Conservation (phyloP, 2,113 vertebrate genomes). For the Sylvilagus bachmani region DNA sequence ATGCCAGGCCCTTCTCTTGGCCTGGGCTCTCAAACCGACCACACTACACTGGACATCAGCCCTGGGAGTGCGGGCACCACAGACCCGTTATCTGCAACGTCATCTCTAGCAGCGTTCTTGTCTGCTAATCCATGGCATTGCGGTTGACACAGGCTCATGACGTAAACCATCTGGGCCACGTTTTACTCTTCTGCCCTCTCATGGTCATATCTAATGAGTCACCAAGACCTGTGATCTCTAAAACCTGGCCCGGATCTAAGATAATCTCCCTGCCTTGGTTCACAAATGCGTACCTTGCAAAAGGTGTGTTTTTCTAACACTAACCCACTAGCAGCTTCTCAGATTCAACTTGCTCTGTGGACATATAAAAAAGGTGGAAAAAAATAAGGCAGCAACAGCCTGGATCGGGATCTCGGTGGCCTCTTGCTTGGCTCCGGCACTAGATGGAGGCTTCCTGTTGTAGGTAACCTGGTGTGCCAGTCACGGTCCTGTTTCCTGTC, state of each 20-base stretch:
- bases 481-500: rapidly evolving
- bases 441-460: neutral
- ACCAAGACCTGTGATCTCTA: neutral
- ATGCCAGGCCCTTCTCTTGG: no score
- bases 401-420: rapidly evolving
- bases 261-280: neutral
- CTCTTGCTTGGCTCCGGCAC: rapidly evolving
- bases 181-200: neutral
- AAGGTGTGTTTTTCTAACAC: neutral
- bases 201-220: no score
- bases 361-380: neutral
- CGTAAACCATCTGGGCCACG: neutral
- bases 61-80: neutral
- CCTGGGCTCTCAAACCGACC: neutral
- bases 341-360: neutral
- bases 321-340: neutral
- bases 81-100: rapidly evolving
- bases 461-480: rapidly evolving
- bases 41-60: rapidly evolving
- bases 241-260: neutral
- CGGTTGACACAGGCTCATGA: no score
- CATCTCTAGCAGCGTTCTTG: no score
- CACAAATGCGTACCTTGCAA: neutral
- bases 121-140: rapidly evolving
- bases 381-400: neutral